These are phyloP conservation scores for Elephas maximus DNA, from an alignment of 2,113 vertebrate species.

Conservation along the genomic window DNA sequence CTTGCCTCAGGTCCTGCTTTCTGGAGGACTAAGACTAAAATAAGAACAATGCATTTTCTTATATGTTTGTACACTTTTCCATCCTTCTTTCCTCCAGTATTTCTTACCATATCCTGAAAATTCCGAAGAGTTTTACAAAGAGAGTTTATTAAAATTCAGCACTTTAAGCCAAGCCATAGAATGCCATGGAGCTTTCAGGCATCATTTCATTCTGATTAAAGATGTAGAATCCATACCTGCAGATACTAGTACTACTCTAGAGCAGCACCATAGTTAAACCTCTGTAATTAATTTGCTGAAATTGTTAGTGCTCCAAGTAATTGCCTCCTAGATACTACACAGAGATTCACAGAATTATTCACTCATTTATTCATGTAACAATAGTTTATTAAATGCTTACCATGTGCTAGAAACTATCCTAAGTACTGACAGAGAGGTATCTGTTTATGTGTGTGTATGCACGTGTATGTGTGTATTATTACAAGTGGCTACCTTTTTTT, in stretches of 20 bases:
- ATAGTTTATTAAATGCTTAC: not conserved
- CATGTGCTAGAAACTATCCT: not conserved
- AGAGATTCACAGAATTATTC: constrained; percentile 10
- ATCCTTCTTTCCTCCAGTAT: not conserved
- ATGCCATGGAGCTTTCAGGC: not conserved
- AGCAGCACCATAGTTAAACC: not conserved
- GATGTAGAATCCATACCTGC: not conserved
- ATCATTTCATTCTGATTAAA: not conserved
- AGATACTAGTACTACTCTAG: not conserved
- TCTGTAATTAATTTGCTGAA: not conserved
- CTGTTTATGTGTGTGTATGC: not conserved
- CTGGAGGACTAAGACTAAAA: not conserved
- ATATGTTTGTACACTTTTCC: not conserved
- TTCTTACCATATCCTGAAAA: not conserved
- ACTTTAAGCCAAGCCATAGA: not conserved
- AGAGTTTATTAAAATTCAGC: not conserved
- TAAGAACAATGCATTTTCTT: not conserved
- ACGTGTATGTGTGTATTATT: accelerated
- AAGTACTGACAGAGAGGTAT: not conserved
- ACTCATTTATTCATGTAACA: not conserved
- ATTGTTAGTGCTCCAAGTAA: not conserved
- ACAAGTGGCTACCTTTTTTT: too few relatives aligned
- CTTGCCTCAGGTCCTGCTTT: not conserved
- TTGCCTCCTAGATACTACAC: not conserved
- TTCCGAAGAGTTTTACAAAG: not conserved